Percentiles rank a stretch among this genome's conserved stretches.
These are phyloP conservation scores for Ridgeia piscesae DNA, from an alignment of 1,140 invertebrate species.

Conservation along the genomic window DNA sequence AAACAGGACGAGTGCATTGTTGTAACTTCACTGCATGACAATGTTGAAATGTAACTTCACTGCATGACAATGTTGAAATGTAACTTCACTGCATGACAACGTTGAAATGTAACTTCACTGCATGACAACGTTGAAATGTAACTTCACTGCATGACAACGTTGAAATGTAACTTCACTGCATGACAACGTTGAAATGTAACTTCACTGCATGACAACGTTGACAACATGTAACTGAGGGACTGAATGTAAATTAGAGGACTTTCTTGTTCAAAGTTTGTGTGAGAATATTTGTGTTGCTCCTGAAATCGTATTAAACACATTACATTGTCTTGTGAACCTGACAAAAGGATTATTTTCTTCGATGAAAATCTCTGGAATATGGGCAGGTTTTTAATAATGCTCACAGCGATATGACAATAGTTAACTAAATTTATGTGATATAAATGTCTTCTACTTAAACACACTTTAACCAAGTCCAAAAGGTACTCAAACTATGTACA, in stretches of 20 bases:
- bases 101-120: background rate
- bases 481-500: background rate
- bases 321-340: background rate
- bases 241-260: background rate
- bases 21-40: background rate
- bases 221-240: background rate
- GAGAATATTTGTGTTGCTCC: background rate
- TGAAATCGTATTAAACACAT: background rate
- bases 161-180: background rate
- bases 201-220: background rate
- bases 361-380: background rate
- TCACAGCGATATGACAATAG: background rate
- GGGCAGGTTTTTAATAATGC: background rate
- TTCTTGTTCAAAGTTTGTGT: background rate
- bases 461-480: too few relatives aligned
- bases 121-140: background rate
- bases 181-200: background rate
- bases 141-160: background rate
- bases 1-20: background rate
- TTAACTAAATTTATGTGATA: too few relatives aligned
- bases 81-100: background rate
- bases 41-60: background rate
- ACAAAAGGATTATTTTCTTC: background rate
- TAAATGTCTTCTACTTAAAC: too few relatives aligned
- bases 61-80: background rate